Percentiles rank a stretch among this genome's conserved stretches.
Evolutionary conservation across 2,113 vertebrate species (phyloP).

Genomic region (Rhabdomys dilectus): DNA sequence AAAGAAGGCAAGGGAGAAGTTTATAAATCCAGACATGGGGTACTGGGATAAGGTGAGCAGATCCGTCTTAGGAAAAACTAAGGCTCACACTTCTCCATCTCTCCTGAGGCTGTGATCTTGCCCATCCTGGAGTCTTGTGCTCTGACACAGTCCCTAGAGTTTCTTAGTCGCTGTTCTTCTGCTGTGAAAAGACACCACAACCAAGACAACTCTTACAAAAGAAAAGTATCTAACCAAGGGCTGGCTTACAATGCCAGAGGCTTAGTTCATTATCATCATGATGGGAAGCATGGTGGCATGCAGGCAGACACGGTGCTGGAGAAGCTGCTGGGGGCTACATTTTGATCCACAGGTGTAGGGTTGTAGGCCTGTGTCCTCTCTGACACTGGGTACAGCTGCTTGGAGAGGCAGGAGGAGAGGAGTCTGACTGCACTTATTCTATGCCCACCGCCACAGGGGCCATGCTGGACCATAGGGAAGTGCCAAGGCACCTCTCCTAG

Average conservation of each 20-base stretch:
- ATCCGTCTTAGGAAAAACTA: background rate
- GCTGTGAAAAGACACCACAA: background rate
- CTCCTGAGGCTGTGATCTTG: background rate
- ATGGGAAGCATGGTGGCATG: background rate
- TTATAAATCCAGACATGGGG: background rate
- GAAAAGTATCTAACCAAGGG: background rate
- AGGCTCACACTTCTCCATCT: background rate
- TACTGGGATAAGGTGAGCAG: background rate
- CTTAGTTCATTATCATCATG: background rate
- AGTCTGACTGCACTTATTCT: too few species aligned
- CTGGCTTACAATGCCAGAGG: background rate
- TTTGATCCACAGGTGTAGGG: too few species aligned
- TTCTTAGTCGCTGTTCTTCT: background rate
- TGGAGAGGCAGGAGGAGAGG: too few species aligned
- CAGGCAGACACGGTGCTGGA: background rate
- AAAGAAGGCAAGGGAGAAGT: fast-evolving
- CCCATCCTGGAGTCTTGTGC: too few species aligned
- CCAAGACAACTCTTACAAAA: background rate
- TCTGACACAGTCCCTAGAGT: background rate
- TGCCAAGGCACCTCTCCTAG: too few species aligned
- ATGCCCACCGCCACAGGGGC: too few species aligned
- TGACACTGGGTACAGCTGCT: too few species aligned
- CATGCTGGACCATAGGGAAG: too few species aligned
- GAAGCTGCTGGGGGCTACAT: background rate
- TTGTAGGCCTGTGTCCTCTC: too few species aligned